Base-by-base conservation (phyloP, 2,113 vertebrate genomes). In the Fulica atra region DNA sequence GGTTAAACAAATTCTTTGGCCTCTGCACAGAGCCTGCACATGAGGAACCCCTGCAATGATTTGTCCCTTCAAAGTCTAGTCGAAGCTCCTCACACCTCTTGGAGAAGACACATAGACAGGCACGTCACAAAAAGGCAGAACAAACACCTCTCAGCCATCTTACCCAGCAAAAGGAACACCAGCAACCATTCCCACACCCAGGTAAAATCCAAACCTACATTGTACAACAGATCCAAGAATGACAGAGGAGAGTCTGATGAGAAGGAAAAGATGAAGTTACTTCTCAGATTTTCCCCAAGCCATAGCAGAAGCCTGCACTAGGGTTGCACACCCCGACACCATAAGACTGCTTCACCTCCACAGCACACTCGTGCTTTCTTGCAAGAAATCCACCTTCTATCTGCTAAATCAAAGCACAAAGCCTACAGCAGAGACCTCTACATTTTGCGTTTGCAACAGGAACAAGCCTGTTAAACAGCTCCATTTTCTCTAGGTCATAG, bases 331-430 rank as follows among this genome's bases (percentile, higher is more conserved):
- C 21, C 0, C 1, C 40, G 40, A 76, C 15, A 40, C 60, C 3
- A 1, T 3, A 5, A 64, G 26, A 35, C 33, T 72, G 29, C 9
- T 40, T 76, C 17, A 70, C 44, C 1, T 1, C 44, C 4, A 1
- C 42, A 77, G 53, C 24, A 77, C 8, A 35, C 14, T 59, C 56
- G 25, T 60, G 25, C 18, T 40, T 40, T 73, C 48, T 35, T 68
- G 17, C 54, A 53, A 10, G 28, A 82, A 68, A 88, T 28, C 61
- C 33, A 84, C 42, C 59, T 74, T 69, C 33, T 54, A 46, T 13
- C 18, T 26, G 28, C 59, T 84, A 91, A 92, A 93, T 65, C 23
- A 84, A 94, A 95, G 64, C 24, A 92, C 7, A 65, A 80, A 77
- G 48, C 89, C 68, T 53, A 76, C 57, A 82, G 68, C 23, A 89